Base-by-base conservation (phyloP, 2,888 invertebrate genomes). In the Acanthosepion pharaonis region DNA sequence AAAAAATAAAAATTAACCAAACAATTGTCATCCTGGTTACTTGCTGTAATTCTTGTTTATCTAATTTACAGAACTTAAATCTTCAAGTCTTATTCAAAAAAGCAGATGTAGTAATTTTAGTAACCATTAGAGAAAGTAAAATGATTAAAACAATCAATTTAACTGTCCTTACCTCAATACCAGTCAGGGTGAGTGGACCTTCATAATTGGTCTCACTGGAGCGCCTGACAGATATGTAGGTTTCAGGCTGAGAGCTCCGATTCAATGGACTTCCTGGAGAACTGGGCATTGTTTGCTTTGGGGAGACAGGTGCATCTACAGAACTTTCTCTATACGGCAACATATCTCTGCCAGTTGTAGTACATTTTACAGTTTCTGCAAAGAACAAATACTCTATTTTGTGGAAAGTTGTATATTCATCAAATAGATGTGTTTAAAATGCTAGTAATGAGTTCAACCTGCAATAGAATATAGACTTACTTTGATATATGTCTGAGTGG, bases 151-250 rank as follows among this genome's bases (percentile, higher is more conserved):
- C 42, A 51, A 23, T 3, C 23, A 59, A 59, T 20, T 23, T 5
- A n/a, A 78, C 6, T 49, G 23, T 93, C 53, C 53, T 93, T 51
- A 93, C 93, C 93, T 93, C 93, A 93, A 93, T 51, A 93, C 93
- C 93, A 49, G 93, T 93, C 15, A 78, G 78, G n/a, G 78, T 78
- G n/a, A 78, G 78, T 0, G n/a, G 78, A 78, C 78, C n/a, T 78
- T 78, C n/a, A 18, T n/a, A 78, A 78, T 78, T 9, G 78, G n/a
- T n/a, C n/a, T 78, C 78, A 78, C 78, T 78, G 15, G 33, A 78
- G 23, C 78, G 78, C 78, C 78, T 78, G 3, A 78, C 78, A n/a
- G 78, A 78, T 78, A 78, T 78, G 78, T 78, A 78, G 78, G 78
- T 78, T n/a, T 78, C 78, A 78, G 78, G 78, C 78, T 15, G 78